These are phyloP conservation scores for Calephelis nemesis DNA, from an alignment of 1,140 invertebrate genomes.

Conservation along the genomic window DNA sequence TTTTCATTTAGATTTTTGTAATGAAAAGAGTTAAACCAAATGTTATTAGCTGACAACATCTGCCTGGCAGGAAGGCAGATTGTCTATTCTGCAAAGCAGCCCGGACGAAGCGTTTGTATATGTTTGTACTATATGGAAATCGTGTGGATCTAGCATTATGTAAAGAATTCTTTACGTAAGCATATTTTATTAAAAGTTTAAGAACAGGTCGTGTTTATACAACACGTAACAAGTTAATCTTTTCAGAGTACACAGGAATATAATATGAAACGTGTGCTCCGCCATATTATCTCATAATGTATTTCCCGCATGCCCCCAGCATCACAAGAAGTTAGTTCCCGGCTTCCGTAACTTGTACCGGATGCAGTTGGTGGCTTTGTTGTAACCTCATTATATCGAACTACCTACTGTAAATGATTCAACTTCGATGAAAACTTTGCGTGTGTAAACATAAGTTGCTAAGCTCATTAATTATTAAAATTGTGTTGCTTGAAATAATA, in stretches of 20 bases:
- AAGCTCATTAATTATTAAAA: no score
- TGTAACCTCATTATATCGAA: conserved; percentile 14
- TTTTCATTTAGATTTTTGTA: no score
- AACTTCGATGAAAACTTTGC: conserved; percentile 6
- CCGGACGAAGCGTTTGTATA: no score
- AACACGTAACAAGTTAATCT: conserved; percentile 8
- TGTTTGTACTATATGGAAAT: no score
- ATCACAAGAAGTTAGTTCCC: conserved; percentile 15
- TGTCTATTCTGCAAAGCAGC: no score
- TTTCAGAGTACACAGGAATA: not conserved
- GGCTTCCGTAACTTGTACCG: conserved; percentile 12
- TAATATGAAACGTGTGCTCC: conserved; percentile 10
- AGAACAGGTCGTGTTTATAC: not conserved
- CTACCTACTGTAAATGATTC: conserved; percentile 7
- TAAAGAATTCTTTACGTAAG: no score
- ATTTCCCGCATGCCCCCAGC: conserved; percentile 9
- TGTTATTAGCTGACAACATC: no score
- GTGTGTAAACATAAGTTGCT: not conserved
- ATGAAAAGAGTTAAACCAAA: no score
- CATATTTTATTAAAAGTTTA: not conserved
- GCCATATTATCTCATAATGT: conserved; percentile 8
- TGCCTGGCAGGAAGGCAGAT: no score
- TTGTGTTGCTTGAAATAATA: no score
- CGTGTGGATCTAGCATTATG: no score
- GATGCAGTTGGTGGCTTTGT: conserved; percentile 16